Base-by-base conservation (phyloP, 2,888 invertebrate species). In the Azorinus chamasolen region DNA sequence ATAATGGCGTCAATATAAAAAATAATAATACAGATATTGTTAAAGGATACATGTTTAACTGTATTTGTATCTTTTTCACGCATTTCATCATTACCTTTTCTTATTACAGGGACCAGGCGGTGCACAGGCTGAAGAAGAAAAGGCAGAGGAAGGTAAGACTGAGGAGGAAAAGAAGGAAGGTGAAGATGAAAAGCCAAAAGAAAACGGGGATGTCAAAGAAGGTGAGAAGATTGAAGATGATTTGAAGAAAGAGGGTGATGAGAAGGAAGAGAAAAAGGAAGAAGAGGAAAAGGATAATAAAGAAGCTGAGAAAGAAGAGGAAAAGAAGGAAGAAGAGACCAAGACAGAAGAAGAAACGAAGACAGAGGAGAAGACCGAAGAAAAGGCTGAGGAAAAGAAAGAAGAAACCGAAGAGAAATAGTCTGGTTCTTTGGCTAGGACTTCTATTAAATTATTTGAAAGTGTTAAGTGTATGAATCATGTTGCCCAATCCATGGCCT, bases 171-270 rank as follows among this genome's bases (percentile, higher is more conserved):
- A 58, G 18, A 71, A 77, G 55, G 82, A 75, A 24, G 81, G 72
- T 16, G 83, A 78, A 48, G 71, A 70, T 4, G 62, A 79, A 41
- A 80, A 83, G 64, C 70, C 71, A 62, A 77, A 79, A 50, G 80
- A 83, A 63, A 79, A 80, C 39, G 83, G 76, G n/a, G 81, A 79
- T 20, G 68, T 78, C 8, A 83, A 84, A 65, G 83, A 85, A 69
- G 83, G 75, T 58, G 79, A 77, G n/a, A 73, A 74, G 50, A 71
- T 73, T 4, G 79, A 77, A n/a, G 82, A 79, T 10, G 74, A 61
- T 45, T 74, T 75, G 41, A 64, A 71, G 57, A 72, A 72, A 43
- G 58, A 77, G 72, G 63, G 70, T 43, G 75, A 65, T 16, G 75
- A 80, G 20, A 58, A 82, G 48, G 62, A 71, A 57, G 68, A 85